phyloP scores from a whole-genome alignment of 2,888 invertebrate genomes.

The Drosophila meridiana region DNA sequence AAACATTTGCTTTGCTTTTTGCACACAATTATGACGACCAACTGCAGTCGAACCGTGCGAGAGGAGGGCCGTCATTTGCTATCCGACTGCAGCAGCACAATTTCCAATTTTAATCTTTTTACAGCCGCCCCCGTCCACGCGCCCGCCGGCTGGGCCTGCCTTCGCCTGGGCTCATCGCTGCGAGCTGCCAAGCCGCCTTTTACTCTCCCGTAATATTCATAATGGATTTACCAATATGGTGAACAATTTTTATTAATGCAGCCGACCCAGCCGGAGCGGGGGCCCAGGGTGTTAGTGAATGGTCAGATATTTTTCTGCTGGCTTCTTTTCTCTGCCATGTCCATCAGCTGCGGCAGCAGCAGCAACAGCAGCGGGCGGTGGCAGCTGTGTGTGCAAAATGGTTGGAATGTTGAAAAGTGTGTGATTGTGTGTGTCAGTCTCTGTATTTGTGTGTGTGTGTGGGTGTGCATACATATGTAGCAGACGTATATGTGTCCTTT shows the following conservation, averaged over 20 bases:
- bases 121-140: slow-evolving; percentile 32
- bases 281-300: slow-evolving; percentile 29
- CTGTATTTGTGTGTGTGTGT: slow-evolving; percentile 4
- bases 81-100: slow-evolving; percentile 57
- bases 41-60: slow-evolving; percentile 34
- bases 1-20: slow-evolving; percentile 83
- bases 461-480: slow-evolving; percentile 4
- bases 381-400: slow-evolving; percentile 21
- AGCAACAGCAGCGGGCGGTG: background rate
- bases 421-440: background rate
- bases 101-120: slow-evolving; percentile 81
- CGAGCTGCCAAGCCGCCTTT: slow-evolving; percentile 51
- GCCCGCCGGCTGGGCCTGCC: background rate
- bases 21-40: slow-evolving; percentile 76
- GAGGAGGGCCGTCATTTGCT: slow-evolving; percentile 7
- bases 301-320: slow-evolving; percentile 57
- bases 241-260: slow-evolving; percentile 83
- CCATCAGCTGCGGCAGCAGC: slow-evolving; percentile 41
- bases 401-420: slow-evolving; percentile 18
- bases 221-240: slow-evolving; percentile 84
- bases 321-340: slow-evolving; percentile 23
- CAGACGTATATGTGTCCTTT: slow-evolving; percentile 36
- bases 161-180: slow-evolving; percentile 36
- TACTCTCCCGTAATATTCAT: slow-evolving; percentile 82
- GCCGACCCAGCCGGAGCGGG: slow-evolving; percentile 28